Evolutionary conservation across 2,797 vertebrate genomes (phyloP), one percentile per base, ranked within the genome.

Genomic region (Enteromius treurensis): DNA sequence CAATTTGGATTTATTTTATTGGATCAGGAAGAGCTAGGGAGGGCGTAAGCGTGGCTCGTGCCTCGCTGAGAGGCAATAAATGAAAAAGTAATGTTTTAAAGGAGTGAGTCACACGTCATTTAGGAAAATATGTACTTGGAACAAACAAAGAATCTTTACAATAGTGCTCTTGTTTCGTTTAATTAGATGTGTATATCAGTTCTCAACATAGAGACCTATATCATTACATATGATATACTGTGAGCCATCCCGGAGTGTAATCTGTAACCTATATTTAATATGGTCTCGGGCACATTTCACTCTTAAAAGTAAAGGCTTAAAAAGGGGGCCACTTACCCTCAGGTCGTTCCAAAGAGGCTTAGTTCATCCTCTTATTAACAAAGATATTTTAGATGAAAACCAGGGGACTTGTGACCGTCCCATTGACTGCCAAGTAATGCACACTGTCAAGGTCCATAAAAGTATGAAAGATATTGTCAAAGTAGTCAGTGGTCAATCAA

Each of bases 81-180:
- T 77, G 34, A 75, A 86, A 84, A 87, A 85, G 77, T 88, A 68
- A 88, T 64, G 80, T 81, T 81, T 74, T 74, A 84, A 42, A 76
- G 64, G 58, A 81, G 73, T 74, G 75, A 51, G 78, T 84, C 86
- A 77, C 80, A 84, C 53, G 84, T 80, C 79, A 80, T 84, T 85
- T 85, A 84, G 79, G 80, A 70, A 69, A 60, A 78, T 74, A 67
- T 55, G 23, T 37, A 65, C 1, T 5, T 62, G 34, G 29, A 26
- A 17, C 64, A 60, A 55, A 45, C 60, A 51, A 67, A 81, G 65
- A 69, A 34, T 49, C 26, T 62, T 64, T 2, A 64, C 42, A 81
- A 23, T 65, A 49, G 29, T 23, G 42, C 19, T 49, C 3, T 75
- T 65, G 29, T 74, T 75, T 53, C 14, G 1, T 53, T 81, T 17